Conservation (phyloP, 2,113 vertebrate genomes). For the Hyla sarda region DNA sequence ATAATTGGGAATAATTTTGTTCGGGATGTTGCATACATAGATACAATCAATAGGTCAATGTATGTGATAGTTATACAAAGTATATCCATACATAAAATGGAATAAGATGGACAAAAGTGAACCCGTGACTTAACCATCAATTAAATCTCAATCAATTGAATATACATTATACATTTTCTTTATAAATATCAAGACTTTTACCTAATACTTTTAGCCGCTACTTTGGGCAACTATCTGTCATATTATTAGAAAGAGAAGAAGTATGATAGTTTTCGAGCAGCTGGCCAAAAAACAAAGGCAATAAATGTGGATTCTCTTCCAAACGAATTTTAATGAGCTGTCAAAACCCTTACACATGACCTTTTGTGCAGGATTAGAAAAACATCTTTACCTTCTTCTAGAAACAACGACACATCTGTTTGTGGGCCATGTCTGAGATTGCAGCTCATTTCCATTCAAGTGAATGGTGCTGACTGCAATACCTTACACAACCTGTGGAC, state of each 20-base stretch:
- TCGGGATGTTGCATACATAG: too few species aligned
- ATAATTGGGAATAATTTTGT: too few species aligned
- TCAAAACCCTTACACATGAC: not conserved
- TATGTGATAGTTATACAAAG: too few species aligned
- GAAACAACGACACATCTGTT: too few species aligned
- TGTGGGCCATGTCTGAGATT: not conserved
- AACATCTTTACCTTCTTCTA: not conserved
- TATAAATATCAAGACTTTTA: not conserved
- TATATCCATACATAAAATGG: not conserved
- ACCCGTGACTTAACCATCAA: not conserved
- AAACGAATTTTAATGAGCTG: not conserved
- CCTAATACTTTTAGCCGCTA: not conserved
- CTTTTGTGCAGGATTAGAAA: not conserved
- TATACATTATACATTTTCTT: conserved; percentile 15
- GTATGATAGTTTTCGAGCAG: not conserved
- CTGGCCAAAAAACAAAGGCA: not conserved
- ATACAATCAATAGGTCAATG: too few species aligned
- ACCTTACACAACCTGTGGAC: not conserved
- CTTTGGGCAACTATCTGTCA: not conserved
- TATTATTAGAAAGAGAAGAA: too few species aligned
- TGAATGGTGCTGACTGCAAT: not conserved
- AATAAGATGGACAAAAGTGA: not conserved
- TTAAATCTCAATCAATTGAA: not conserved
- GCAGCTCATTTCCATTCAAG: not conserved
- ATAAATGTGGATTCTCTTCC: not conserved